Evolutionary conservation across 1,140 invertebrate species (phyloP), one percentile per base, ranked within the genome.

Genomic region (Aphelinus atriplicis): DNA sequence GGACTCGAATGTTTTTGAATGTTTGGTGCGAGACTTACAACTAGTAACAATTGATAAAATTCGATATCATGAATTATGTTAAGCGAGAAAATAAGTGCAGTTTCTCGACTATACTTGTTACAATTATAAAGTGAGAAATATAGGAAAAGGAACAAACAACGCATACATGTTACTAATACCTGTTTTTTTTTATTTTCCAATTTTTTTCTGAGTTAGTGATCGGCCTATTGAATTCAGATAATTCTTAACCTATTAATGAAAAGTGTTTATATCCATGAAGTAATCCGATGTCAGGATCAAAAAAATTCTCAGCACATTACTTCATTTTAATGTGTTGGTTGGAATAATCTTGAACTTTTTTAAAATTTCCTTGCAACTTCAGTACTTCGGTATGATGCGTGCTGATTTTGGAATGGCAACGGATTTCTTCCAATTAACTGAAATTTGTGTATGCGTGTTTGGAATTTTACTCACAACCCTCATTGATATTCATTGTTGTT

Each of bases 41-140:
- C 26, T 26, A 26, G 26, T 26, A 26, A 26, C 26, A 26, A 26
- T 26, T 26, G 26, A 26, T 26, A 26, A 26, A 26, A 26, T 26
- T 26, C 26, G 26, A 26, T 26, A 26, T 26, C 26, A 26, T 26
- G 26, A 26, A 26, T 26, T 26, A 26, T 26, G 26, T 26, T 26
- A 53, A 53, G 9, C 48, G n/a, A 57, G 50, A 42, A 48, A 65
- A 51, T 51, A 65, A 65, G 9, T 45, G 46, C 45, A 60, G 7
- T 65, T 72, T 58, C 60, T 51, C 50, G 9, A 64, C 7, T 62
- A 63, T 63, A 68, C 51, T 69, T 74, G 66, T 69, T 74, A 69
- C 57, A 69, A 74, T 64, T 53, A 73, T 61, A 68, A 73, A 68
- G 10, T 63, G 51, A 68, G 51, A 63, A 69, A 69, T 57, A 60